Evolutionary conservation across 37 sponge, comb jelly and placozoan genomes (phyloP), one percentile per base, ranked within the genome.

Genomic region (Sycon ciliatum): DNA sequence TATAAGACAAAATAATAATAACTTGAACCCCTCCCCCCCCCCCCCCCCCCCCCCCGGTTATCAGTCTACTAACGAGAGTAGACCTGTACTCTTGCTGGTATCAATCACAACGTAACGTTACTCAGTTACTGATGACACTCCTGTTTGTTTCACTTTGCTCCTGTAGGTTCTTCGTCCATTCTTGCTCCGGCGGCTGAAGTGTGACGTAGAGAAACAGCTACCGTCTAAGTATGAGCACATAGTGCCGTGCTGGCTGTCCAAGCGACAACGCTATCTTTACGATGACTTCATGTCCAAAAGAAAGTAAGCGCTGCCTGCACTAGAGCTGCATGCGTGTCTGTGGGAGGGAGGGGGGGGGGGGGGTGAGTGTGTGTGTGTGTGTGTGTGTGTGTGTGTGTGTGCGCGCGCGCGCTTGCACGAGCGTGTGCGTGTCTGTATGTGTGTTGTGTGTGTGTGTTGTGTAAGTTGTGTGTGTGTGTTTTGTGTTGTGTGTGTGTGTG

Each of bases 171-270:
- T 98, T 24, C 83, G 99, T 18, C 99, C 99, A 1, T 98, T 98
- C 69, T 75, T 98, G 36, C 81, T 98, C 16, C 82, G 93, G 27
- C 81, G 99, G 20, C 53, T 92, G 65, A 98, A 98, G 72, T 57
- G 73, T 32, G 99, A 98, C 61, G 99, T 98, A 38, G 99, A 98
- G 78, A 81, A 86, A 36, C 99, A 98, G 81, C 81, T 98, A 73
- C 99, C 99, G 3, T 86, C 81, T 80, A 98, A 98, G 73, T 89
- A 75, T 76, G 99, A 98, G 66, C 94, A 92, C 65, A 66, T 89
- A 11, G 52, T 98, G 34, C 23, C 68, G 73, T 98, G 99, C 63
- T 56, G 83, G 18, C 81, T 98, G 70, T 92, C 93, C 35, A 98
- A 89, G 77, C 72, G 99, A 52, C 99, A 98, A 81, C 49, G 90